Evolutionary conservation across 2,113 vertebrate species (phyloP), one percentile per base, ranked within the genome.

Genomic region (Rissa tridactyla): DNA sequence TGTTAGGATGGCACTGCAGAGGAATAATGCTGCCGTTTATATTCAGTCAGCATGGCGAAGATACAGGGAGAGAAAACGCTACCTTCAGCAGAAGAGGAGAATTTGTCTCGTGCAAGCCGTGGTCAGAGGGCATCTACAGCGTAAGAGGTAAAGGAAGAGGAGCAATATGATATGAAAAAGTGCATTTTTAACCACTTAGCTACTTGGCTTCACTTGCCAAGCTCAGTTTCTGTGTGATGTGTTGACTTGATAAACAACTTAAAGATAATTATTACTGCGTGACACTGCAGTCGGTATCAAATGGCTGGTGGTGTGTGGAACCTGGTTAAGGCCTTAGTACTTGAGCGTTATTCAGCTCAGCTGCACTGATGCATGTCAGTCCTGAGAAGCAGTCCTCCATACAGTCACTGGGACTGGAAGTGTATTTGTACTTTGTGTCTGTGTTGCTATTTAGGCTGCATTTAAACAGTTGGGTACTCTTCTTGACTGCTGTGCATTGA

Each of bases 1-100:
- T 7, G 95, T 96, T 8, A 94, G 97, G 51, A 57, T 89, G 86
- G 52, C 92, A 0, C 80, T 97, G 65, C 97, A 98, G 46, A 98
- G 96, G 80, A 97, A 79, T 3, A 97, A 84, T 5, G 98, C 95
- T 2, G 99, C 99, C 0, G 14, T 93, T 42, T 58, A 97, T 57
- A 99, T 99, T 86, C 99, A 99, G 97, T 97, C 99, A 0, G 62
- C 79, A 0, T 99, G 99, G 99, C 97, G 98, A 52, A 98, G 99
- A 5, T 98, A 97, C 96, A 80, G 46, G 25, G 98, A 98, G 72
- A 96, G 97, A 29, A 85, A 30, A 5, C 90, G 92, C 51, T 99
- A 98, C 92, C 88, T 27, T 26, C 97, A 91, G 32, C 97, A 90
- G 82, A 95, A 91, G 36, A 97, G 79, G 5, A 97, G 97, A 20